phyloP scores from a whole-genome alignment of 2,797 vertebrate genomes.

The Cynopterus sphinx region DNA sequence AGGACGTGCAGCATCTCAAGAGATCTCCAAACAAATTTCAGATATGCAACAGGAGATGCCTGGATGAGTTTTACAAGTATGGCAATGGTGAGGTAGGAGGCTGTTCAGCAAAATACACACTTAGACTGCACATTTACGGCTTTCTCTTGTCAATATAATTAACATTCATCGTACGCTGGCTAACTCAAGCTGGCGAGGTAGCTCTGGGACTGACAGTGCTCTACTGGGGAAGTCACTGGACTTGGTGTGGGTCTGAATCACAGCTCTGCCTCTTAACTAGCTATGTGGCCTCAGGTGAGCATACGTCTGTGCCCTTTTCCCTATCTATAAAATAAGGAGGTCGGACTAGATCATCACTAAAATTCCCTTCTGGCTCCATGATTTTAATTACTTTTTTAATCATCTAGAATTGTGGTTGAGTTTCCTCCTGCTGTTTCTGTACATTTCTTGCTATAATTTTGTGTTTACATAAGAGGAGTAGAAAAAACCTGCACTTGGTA shows the following conservation, averaged over 20 bases:
- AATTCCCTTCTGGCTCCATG: not conserved
- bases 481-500: not conserved
- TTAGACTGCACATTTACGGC: not conserved
- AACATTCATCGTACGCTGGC: constrained; percentile 16
- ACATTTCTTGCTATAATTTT: not conserved
- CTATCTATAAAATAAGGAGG: not conserved
- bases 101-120: constrained; percentile 14
- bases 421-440: not conserved
- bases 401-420: not conserved
- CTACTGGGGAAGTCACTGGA: not conserved
- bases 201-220: not conserved
- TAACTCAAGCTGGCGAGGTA: not conserved
- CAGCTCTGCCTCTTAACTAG: not conserved
- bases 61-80: constrained; percentile 44
- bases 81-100: not conserved
- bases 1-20: not conserved
- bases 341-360: not conserved
- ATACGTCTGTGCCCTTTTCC: not conserved
- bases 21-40: constrained; percentile 14
- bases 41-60: constrained; percentile 2
- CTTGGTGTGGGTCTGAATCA: not conserved
- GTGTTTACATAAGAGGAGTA: not conserved
- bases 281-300: not conserved
- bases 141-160: constrained; percentile 35
- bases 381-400: not conserved